Evolutionary conservation across 2,888 invertebrate species (phyloP), one percentile per base, ranked within the genome.

Genomic region (Incurvaria masculella): DNA sequence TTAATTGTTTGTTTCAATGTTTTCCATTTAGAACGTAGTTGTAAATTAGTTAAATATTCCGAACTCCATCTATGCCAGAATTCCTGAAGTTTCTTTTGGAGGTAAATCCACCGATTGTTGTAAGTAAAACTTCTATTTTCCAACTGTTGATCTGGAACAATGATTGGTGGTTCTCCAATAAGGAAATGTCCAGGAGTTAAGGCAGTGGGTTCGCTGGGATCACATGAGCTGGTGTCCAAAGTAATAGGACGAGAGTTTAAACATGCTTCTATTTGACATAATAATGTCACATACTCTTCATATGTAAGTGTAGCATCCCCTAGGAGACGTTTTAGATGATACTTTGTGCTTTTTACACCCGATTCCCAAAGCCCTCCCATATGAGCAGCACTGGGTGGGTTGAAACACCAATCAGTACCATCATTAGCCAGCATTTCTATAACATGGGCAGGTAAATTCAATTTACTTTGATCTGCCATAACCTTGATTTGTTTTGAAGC

Each of bases 141-240:
- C n/a, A n/a, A n/a, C n/a, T 52, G 51, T 33, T 46, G 48, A 19
- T 49, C 21, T 11, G 50, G 51, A 14, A 52, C 49, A 17, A 50
- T 6, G 43, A 48, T 21, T 14, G 57, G 19, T 1, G 56, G 50
- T 3, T 55, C 53, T 11, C 57, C 48, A 5, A 50, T 23, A 17
- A 57, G 45, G 39, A 60, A 59, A 18, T 56, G 56, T 4, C 53
- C 57, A 4, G 59, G 58, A 2, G 56, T 56, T 2, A 59, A 27
- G 14, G 14, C 52, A 2, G 57, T 42, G 16, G 57, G 55, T 3
- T 57, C 56, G 2, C 54, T 54, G 1, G 53, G 51, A 27, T 55
- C 51, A 51, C 56, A 53, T 10, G 50, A 51, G n/a, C n/a, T n/a
- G n/a, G n/a, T n/a, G 11, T 59, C 8, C 0, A 56, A 20, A 11